Base-by-base conservation (phyloP, 2,888 invertebrate genomes). In the Coelinius sp. region DNA sequence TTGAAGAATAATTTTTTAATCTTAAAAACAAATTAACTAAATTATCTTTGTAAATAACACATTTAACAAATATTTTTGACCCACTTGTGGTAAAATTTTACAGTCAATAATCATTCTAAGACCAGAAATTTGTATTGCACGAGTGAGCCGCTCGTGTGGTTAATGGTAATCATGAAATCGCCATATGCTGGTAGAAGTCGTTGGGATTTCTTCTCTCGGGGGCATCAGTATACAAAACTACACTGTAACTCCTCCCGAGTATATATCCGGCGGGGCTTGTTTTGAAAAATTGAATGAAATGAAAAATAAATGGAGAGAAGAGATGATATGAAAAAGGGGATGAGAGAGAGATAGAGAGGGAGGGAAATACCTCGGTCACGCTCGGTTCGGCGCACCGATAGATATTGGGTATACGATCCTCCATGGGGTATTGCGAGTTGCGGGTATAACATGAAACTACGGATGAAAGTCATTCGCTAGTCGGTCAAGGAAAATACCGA, bases 401-500 rank as follows among this genome's bases (percentile, higher is more conserved):
- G 38, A 68, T 59, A 59, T 59, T 71, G 71, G 20, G 44, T 64
- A 67, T 35, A 62, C 68, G 68, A 62, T 63, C 56, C 52, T 73
- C 73, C 46, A 56, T 68, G 68, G 71, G 59, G 56, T 63, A 63
- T 44, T 49, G 63, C 67, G 41, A 67, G 71, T 22, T 63, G 63
- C 24, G 24, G 41, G 38, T 63, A 63, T 66, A 49, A 52, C 46
- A 64, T 64, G 68, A 69, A 69, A 69, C 59, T 65, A 44, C 53
- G 73, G 56, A 73, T 68, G 73, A 73, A 73, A 73, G 69, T 68
- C 73, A 69, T 49, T 73, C 59, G 53, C 67, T 59, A 73, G 73
- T 73, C 73, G 68, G 73, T 69, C 73, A 69, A 68, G 68, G 73
- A 69, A 69, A 73, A 63, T 63, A 35, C 59, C 35, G 25, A 59